Conservation (phyloP, 2,113 vertebrate genomes). For the Oxyura jamaicensis region DNA sequence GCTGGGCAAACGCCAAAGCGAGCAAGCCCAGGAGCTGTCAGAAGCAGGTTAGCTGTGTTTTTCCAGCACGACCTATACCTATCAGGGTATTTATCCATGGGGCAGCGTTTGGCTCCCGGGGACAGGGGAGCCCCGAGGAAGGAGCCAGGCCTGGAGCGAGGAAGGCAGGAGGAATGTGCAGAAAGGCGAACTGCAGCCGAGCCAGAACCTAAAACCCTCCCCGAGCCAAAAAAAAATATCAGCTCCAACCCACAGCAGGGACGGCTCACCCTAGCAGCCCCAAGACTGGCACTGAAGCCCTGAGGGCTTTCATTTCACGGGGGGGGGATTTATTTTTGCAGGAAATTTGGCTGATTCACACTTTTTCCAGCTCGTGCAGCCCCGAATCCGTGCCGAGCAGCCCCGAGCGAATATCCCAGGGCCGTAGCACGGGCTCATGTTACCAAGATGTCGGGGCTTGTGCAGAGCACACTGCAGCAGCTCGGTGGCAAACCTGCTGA, state of each 20-base stretch:
- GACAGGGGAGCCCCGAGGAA: accelerated
- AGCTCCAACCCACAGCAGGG: neutral
- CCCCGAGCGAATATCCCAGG: neutral
- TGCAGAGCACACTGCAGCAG: accelerated
- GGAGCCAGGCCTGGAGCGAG: accelerated
- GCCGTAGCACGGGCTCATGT: neutral
- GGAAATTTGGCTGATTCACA: accelerated
- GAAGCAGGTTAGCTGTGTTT: neutral
- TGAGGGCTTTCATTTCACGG: accelerated
- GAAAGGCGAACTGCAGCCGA: neutral
- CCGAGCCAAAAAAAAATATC: neutral
- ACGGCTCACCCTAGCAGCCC: neutral
- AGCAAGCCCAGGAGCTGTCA: accelerated
- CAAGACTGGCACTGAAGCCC: neutral
- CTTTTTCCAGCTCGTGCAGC: neutral
- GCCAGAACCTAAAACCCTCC: neutral
- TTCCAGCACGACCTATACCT: neutral
- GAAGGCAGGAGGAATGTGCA: neutral
- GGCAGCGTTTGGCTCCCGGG: neutral
- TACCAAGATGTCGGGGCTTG: neutral
- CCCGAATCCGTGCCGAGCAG: neutral
- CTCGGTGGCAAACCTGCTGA: neutral
- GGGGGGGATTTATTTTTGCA: neutral
- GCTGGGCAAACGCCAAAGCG: accelerated
- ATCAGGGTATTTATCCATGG: no score